Base-by-base conservation (phyloP, 2,888 invertebrate genomes). In the Gerris lacustris region DNA sequence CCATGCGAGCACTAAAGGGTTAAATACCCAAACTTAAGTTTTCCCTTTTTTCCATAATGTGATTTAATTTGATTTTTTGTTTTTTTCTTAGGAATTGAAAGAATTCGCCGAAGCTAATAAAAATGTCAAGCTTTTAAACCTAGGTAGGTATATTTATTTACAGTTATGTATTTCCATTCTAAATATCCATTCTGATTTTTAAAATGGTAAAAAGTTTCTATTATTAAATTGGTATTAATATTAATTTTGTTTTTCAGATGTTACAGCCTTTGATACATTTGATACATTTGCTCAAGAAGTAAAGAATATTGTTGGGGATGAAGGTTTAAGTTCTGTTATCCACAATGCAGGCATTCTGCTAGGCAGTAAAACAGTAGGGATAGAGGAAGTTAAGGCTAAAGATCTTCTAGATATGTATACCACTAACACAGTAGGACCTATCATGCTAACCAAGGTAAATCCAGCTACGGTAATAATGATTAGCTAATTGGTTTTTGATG, bases 291-390 rank as follows among this genome's bases (percentile, higher is more conserved):
- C 86, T 0, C 79, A 84, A 6, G 79, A 85, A 76, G 86, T 93
- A 5, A 79, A 81, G 4, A 79, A 83, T 63, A 82, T 86, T 45
- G 86, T 90, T 0, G 85, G 87, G 72, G 84, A 85, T 0, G 80
- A 84, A 68, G 95, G 95, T 0, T 82, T 96, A 0, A 94, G 94
- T 79, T 84, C 96, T 47, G 82, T 96, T 1, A 86, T 95, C 74
- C 96, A 96, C 79, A 96, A 94, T 81, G 94, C 94, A 17, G 95
- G 92, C 6, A 81, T 89, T 68, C 55, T 55, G 55, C 5, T 55
- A 15, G 82, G 88, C 5, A 86, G 89, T 1, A 91, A 90, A 80
- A 92, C 88, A 73, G 87, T 89, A 2, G 85, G 91, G 70, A 82
- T 94, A 17, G 83, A 84, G 69, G 81, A 87, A 63, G 88, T 91